Conservation (phyloP, 2,888 invertebrate species). For the Hipparchia sbordonii region DNA sequence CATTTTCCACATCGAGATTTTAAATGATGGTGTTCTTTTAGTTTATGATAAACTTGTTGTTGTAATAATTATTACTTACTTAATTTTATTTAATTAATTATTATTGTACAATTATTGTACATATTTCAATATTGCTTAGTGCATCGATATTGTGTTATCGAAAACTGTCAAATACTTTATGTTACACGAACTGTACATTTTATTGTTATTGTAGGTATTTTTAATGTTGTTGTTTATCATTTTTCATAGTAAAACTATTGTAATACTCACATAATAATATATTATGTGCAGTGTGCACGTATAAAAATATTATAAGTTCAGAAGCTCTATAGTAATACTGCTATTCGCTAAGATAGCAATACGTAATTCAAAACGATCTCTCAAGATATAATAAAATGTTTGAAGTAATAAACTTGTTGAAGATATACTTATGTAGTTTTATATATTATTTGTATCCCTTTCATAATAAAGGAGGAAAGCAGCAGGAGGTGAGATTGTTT, state of each 20-base stretch:
- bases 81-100: too few species aligned
- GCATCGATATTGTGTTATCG: neutral
- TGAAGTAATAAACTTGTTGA: neutral
- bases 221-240: neutral
- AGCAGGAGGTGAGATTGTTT: too few species aligned
- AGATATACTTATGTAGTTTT: neutral
- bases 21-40: too few species aligned
- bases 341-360: neutral
- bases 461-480: neutral
- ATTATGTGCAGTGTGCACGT: too few species aligned
- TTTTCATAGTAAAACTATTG: neutral
- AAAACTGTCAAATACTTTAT: neutral
- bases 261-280: slow-evolving; percentile 3
- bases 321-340: neutral
- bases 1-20: too few species aligned
- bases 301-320: neutral
- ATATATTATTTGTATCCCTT: neutral
- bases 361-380: neutral
- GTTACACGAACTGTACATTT: neutral
- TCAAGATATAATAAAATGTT: neutral
- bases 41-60: too few species aligned
- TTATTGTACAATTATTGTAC: neutral
- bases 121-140: neutral
- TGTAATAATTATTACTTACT: too few species aligned
- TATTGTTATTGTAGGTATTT: neutral